Percentiles rank a stretch among this genome's conserved stretches.
phyloP scores from a whole-genome alignment of 1,140 invertebrate genomes.

The Trichoplusia ni region DNA sequence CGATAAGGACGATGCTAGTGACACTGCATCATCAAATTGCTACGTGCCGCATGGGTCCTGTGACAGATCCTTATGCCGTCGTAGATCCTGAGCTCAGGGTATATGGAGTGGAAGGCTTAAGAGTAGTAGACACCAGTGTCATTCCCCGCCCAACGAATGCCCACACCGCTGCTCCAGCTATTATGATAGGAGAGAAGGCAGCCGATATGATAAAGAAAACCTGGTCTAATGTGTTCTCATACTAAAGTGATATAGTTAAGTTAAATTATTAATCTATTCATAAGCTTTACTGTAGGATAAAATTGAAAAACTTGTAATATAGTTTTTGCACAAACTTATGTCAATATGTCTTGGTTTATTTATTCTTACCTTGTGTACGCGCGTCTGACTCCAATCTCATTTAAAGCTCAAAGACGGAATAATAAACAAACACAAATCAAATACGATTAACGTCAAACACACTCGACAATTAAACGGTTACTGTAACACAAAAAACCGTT shows the following conservation, averaged over 20 bases:
- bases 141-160: slow-evolving; percentile 87
- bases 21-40: slow-evolving; percentile 87
- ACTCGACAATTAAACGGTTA: slow-evolving; percentile 4
- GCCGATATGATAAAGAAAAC: slow-evolving; percentile 89
- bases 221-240: slow-evolving; percentile 74
- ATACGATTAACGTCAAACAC: background rate
- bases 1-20: slow-evolving; percentile 84
- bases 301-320: no score
- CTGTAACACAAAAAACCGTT: slow-evolving; percentile 6
- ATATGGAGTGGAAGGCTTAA: slow-evolving; percentile 85
- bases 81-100: slow-evolving; percentile 89
- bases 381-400: no score
- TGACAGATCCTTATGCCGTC: slow-evolving; percentile 85
- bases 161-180: slow-evolving; percentile 87
- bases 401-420: no score
- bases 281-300: no score
- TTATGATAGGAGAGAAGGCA: slow-evolving; percentile 94
- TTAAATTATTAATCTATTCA: slow-evolving; percentile 32
- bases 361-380: no score
- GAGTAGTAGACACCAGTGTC: slow-evolving; percentile 90
- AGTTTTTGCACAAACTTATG: no score
- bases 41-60: slow-evolving; percentile 90
- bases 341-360: no score
- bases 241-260: slow-evolving; percentile 35
- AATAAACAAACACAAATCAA: background rate